Base-by-base conservation (phyloP, 2,797 vertebrate genomes). In the Gymnoscopelus microlampas region DNA sequence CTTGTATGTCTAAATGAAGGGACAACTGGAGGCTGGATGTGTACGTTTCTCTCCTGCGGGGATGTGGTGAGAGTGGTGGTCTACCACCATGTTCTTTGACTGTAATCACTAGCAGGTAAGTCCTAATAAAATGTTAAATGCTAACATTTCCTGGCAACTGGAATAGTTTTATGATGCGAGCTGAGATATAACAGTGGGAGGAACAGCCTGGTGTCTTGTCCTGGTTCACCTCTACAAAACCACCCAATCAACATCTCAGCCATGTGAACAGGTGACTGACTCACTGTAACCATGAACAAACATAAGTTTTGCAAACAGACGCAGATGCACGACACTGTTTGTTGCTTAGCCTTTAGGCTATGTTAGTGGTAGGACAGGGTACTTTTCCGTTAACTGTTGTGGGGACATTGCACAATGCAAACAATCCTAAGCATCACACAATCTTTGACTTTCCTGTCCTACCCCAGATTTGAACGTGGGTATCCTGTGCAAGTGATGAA, bases 361-460 rank as follows among this genome's bases (percentile, higher is more conserved):
- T 32, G 32, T 32, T 32, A 35, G 35, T 39, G 7, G 2, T 44
- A 44, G 12, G 44, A 35, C 53, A 3, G 12, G 10, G 61, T 44
- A 75, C 62, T 80, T 83, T 82, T 77, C 63, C 69, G 58, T 44
- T 4, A 63, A 39, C 77, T 5, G 2, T 0, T 35, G 5, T 61
- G 62, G 19, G 19, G 66, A 75, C 23, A 65, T 76, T 79, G 53
- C 19, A 53, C 60, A 77, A 68, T 4, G 4, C 26, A 60, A 76
- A 63, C 26, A 11, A 4, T 24, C 1, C 5, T 56, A 23, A 63
- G 63, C 24, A 66, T 4, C 1, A 44, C 39, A 44, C 5, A 49
- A 62, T 39, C 35, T 39, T 39, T 6, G 35, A 39, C 35, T 39
- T 39, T 39, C 35, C 35, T 39, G 35, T 39, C 35, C 35, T 39